Base-by-base conservation (phyloP, 2,113 vertebrate species). In the Hymenochirus boettgeri region DNA sequence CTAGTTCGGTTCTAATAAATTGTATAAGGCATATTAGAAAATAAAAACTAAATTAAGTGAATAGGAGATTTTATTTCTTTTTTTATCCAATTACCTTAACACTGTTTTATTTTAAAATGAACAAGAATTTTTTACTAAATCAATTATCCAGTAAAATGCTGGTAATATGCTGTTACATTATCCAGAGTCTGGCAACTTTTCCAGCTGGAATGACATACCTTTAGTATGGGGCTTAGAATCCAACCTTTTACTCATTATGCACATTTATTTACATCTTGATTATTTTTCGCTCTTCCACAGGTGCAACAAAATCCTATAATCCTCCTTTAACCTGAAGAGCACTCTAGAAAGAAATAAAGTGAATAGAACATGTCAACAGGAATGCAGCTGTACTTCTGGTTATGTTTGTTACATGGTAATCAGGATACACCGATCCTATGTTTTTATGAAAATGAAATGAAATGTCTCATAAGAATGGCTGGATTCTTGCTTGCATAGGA, bases 401-500 rank as follows among this genome's bases (percentile, higher is more conserved):
- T 73, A 58, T 69, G 63, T 57, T 62, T 37, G 65, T 61, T 73
- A 52, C 60, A 52, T 72, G 21, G 61, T 35, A 11, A 64, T 72
- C 50, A 70, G 60, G 59, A 71, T 69, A 18, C 0, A n/a, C 74
- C 76, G 3, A 26, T 77, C 72, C 74, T 75, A 66, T 74, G 73
- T 78, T 65, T 66, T 57, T 75, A 75, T 70, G 46, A 75, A 77
- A 75, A 73, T 62, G 64, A 77, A 77, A 72, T 77, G 67, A 77
- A 70, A 76, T 69, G 70, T 64, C 63, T 75, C 67, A 62, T 69
- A 77, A 74, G 57, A 64, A 80, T 61, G 66, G 69, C 71, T 69
- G 79, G 82, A 79, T 67, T 72, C 35, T 58, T 74, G 62, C 48
- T 61, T 65, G 76, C 70, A 70, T 78, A 76, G 77, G 80, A 74